Conservation (phyloP, 1,140 invertebrate species). For the Steinernema khuongi region DNA sequence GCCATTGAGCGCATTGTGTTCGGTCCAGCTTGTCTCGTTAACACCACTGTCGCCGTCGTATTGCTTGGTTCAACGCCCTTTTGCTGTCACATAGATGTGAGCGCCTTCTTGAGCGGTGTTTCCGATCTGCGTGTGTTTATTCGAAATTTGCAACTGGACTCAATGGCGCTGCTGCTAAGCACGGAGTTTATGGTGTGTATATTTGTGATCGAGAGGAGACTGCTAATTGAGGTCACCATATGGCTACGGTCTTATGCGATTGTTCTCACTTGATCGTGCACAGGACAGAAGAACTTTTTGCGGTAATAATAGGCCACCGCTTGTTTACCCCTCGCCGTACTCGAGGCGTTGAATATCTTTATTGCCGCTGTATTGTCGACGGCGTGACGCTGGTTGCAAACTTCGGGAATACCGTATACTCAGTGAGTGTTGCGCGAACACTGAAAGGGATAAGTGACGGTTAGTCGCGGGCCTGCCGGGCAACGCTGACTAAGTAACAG, state of each 20-base stretch:
- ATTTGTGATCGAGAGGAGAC: neutral
- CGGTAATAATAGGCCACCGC: neutral
- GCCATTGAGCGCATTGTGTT: too few relatives aligned
- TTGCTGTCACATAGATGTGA: too few relatives aligned
- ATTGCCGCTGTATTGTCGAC: neutral
- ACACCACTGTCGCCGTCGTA: too few relatives aligned
- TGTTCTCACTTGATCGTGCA: neutral
- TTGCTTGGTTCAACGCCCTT: neutral
- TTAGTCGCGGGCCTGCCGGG: neutral
- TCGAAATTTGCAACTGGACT: neutral
- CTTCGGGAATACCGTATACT: neutral
- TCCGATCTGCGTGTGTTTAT: neutral
- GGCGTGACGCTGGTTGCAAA: neutral
- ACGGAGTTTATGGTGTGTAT: neutral
- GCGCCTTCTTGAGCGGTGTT: neutral
- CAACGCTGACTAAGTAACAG: neutral
- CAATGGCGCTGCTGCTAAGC: neutral
- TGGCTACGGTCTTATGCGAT: neutral
- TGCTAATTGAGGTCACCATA: constrained; percentile 14
- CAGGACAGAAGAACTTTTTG: neutral
- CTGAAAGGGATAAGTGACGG: neutral
- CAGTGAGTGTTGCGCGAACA: neutral
- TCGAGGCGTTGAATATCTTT: neutral
- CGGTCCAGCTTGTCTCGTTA: too few relatives aligned
- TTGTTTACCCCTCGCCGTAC: neutral